Base-by-base conservation (phyloP, 2,888 invertebrate genomes). In the Drosophila suboccidentalis region DNA sequence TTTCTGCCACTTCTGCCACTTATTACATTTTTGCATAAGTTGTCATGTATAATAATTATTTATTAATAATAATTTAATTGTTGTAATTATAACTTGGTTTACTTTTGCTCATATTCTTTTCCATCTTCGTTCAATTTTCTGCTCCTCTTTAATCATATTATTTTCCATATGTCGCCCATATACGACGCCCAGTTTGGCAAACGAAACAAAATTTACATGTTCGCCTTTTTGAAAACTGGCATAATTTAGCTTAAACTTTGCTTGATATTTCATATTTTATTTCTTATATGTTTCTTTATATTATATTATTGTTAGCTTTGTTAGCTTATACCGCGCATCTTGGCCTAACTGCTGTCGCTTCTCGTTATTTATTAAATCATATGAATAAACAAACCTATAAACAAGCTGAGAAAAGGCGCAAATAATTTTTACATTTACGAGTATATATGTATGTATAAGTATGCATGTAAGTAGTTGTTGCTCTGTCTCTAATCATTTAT, bases 31-130 rank as follows among this genome's bases (percentile, higher is more conserved):
- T 80, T 76, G 75, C 87, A 82, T 85, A 82, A 74, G 72, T 80
- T 89, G 65, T 78, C 78, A 68, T 89, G 77, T 90, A 82, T 86
- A 89, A 88, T 89, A 83, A 84, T 81, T 85, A 77, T 85, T 84
- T 80, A 76, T 90, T 85, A 87, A 78, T 89, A 85, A 82, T 87
- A 90, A 87, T 75, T 82, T 85, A 85, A 85, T 89, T 84, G 78
- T 84, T 89, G 78, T 89, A 80, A 85, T 85, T 89, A 80, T 89
- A 85, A 89, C 86, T 82, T 87, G 70, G 63, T 89, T 85, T 87
- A 74, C 62, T 69, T 75, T 78, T 74, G 66, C 70, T 83, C 76
- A 71, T 80, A 71, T 60, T 80, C 43, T 54, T 32, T 32, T 64
- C 46, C 39, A 62, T 38, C 41, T 54, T 59, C 51, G 50, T 55